Evolutionary conservation across 2,888 invertebrate species (phyloP).

Genomic region (Platycheirus rosarum): DNA sequence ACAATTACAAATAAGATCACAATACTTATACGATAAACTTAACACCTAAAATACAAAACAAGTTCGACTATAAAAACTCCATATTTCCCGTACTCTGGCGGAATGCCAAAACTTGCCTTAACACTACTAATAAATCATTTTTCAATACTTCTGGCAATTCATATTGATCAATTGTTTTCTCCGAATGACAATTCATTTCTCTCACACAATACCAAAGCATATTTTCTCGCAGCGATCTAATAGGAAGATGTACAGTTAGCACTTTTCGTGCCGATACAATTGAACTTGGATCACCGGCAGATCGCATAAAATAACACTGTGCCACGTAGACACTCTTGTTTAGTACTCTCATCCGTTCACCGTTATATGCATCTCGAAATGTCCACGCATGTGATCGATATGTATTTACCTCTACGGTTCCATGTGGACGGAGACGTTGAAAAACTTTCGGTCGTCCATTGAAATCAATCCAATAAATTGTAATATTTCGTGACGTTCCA

Average conservation of each 20-base stretch:
- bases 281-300: slow-evolving; percentile 75
- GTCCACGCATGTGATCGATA: slow-evolving; percentile 93
- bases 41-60: neutral
- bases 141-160: slow-evolving; percentile 48
- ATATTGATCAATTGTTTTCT: slow-evolving; percentile 33
- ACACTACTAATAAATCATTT: slow-evolving; percentile 35
- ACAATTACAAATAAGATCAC: no score
- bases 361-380: slow-evolving; percentile 88
- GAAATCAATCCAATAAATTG: slow-evolving; percentile 89
- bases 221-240: slow-evolving; percentile 78
- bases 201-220: slow-evolving; percentile 77
- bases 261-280: slow-evolving; percentile 76
- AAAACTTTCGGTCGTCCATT: slow-evolving; percentile 86
- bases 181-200: slow-evolving; percentile 25
- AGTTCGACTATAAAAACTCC: slow-evolving; percentile 13
- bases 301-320: slow-evolving; percentile 77
- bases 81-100: slow-evolving; percentile 31
- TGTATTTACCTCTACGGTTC: slow-evolving; percentile 85
- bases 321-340: slow-evolving; percentile 84
- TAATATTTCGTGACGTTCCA: slow-evolving; percentile 83
- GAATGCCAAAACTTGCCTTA: slow-evolving; percentile 41
- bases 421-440: slow-evolving; percentile 84
- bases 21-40: slow-evolving; percentile 23
- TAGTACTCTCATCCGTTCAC: slow-evolving; percentile 86
- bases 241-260: slow-evolving; percentile 79